Percentiles rank a stretch among this genome's conserved stretches.
phyloP scores from a whole-genome alignment of 2,888 invertebrate species.

The Laspeyria flexula region DNA sequence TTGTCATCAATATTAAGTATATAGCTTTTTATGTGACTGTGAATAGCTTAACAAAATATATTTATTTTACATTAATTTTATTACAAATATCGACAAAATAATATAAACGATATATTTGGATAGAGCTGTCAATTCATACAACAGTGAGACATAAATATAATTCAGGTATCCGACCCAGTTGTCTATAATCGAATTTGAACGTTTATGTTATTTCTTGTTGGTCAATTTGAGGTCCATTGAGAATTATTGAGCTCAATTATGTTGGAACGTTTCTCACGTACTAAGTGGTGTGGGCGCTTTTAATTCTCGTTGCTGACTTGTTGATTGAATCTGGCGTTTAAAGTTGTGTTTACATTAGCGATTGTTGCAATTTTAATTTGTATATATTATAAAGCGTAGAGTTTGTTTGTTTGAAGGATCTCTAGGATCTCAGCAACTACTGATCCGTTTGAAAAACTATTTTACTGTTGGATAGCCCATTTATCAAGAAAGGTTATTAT shows the following conservation, averaged over 20 bases:
- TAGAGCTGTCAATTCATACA: constrained; percentile 24
- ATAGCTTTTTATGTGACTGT: no score
- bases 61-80: no score
- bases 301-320: constrained; percentile 20
- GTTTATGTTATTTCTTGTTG: constrained; percentile 15
- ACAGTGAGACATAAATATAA: constrained; percentile 18
- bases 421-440: no score
- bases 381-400: no score
- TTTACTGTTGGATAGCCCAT: no score
- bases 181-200: constrained; percentile 29
- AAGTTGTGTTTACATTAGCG: not conserved
- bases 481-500: no score
- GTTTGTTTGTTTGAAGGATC: no score
- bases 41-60: no score
- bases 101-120: not conserved
- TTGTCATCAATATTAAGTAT: no score
- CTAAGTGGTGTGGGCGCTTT: constrained; percentile 22
- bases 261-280: constrained; percentile 38
- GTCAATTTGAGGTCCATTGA: constrained; percentile 10
- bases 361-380: not conserved
- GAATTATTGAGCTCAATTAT: constrained; percentile 30
- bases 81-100: not conserved
- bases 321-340: constrained; percentile 4
- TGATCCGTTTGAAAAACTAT: no score
- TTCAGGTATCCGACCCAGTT: constrained; percentile 23